Conservation (phyloP, 2,113 vertebrate species). For the Rhabdornis inornatus region DNA sequence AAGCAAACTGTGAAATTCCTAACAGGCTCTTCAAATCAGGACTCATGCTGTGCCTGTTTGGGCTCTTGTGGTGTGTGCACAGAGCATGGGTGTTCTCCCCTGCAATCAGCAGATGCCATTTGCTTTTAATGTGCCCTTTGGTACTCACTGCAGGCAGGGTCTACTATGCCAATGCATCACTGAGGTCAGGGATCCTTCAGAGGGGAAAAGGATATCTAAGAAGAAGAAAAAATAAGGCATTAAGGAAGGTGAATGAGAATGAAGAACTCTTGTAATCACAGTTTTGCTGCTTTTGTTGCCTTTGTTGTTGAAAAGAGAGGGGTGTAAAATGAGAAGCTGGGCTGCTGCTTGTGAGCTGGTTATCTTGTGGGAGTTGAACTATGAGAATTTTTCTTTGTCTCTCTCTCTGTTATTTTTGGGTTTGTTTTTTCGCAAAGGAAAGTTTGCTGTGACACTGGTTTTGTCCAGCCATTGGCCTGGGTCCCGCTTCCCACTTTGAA, state of each 20-base stretch:
- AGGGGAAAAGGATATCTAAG: neutral
- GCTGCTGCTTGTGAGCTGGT: neutral
- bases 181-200: neutral
- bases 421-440: neutral
- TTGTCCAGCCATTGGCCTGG: neutral
- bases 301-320: neutral
- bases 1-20: slow-evolving; percentile 38
- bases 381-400: neutral
- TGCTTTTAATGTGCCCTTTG: neutral
- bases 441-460: neutral
- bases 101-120: neutral
- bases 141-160: neutral
- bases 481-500: neutral
- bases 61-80: neutral
- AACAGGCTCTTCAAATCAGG: slow-evolving; percentile 6
- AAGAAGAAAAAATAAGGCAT: neutral
- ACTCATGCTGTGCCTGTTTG: neutral
- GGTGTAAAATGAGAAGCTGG: neutral
- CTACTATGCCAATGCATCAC: neutral
- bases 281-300: neutral
- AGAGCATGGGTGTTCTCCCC: slow-evolving; percentile 17
- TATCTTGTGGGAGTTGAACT: neutral
- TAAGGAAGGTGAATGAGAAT: neutral
- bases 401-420: neutral
- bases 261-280: neutral